A percentile compares a stretch with the other conserved stretches of the same genome.
phyloP scores from a whole-genome alignment of 2,113 vertebrate species.

The Laticauda colubrina region DNA sequence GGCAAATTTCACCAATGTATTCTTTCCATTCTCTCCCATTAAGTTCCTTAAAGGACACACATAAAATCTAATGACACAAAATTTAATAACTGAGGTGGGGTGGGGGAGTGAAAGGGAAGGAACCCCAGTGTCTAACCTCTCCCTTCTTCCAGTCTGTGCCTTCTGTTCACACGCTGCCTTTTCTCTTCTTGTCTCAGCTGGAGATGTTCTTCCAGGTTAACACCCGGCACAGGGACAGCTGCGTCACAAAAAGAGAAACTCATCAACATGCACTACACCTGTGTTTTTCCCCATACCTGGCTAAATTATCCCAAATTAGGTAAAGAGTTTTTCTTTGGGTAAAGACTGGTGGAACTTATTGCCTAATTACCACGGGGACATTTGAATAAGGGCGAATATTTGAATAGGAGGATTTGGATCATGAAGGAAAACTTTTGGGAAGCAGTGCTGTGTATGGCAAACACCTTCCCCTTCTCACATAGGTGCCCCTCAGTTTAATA shows the following conservation, averaged over 20 bases:
- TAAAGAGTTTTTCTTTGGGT: not conserved
- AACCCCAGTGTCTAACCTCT: slow-evolving; percentile 78
- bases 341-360: not conserved
- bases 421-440: not conserved
- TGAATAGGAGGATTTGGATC: not conserved
- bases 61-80: not conserved
- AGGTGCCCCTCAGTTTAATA: not conserved
- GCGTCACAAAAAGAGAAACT: slow-evolving; percentile 52
- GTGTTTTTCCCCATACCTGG: not conserved
- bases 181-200: slow-evolving; percentile 97
- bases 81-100: not conserved
- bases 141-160: slow-evolving; percentile 92
- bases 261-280: not conserved
- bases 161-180: slow-evolving; percentile 89
- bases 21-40: not conserved
- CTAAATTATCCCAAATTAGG: not conserved
- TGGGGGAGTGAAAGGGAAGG: not conserved
- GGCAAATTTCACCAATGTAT: not conserved
- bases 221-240: slow-evolving; percentile 98
- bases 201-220: slow-evolving; percentile 98
- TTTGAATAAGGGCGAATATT: not conserved
- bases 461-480: too few relatives aligned
- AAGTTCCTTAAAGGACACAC: not conserved
- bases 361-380: not conserved
- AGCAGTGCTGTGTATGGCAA: not conserved